Conservation (phyloP, 2,113 vertebrate species). For the Odobenus rosmarus region DNA sequence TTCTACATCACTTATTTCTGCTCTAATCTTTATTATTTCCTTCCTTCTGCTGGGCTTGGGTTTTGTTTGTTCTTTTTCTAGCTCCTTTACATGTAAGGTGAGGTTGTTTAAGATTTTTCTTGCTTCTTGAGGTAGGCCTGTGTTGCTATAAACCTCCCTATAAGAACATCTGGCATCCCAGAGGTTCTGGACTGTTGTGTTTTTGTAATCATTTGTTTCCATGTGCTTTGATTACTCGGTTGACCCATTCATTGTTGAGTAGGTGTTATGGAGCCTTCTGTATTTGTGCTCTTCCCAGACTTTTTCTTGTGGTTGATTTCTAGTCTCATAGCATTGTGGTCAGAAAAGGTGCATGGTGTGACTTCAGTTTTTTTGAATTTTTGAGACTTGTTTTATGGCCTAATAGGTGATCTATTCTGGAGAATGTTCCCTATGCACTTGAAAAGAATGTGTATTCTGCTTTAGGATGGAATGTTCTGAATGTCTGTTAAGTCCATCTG, state of each 20-base stretch:
- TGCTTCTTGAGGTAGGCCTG: neutral
- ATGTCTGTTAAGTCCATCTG: neutral
- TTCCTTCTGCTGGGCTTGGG: neutral
- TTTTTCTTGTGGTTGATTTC: neutral
- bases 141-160: neutral
- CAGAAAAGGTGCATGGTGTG: neutral
- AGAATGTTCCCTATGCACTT: neutral
- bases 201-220: neutral
- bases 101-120: neutral
- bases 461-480: neutral
- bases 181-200: neutral
- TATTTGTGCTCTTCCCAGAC: neutral
- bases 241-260: neutral
- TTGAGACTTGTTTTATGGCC: neutral
- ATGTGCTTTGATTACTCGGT: neutral
- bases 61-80: neutral
- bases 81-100: neutral
- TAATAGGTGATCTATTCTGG: neutral
- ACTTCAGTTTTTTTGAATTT: neutral
- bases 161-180: neutral
- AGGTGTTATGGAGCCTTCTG: neutral
- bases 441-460: neutral
- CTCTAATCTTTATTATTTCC: neutral
- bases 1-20: neutral
- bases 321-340: neutral